Percentiles rank a stretch among this genome's conserved stretches.
Conservation (phyloP, 2,113 vertebrate species). For the Herpailurus yagouaroundi region DNA sequence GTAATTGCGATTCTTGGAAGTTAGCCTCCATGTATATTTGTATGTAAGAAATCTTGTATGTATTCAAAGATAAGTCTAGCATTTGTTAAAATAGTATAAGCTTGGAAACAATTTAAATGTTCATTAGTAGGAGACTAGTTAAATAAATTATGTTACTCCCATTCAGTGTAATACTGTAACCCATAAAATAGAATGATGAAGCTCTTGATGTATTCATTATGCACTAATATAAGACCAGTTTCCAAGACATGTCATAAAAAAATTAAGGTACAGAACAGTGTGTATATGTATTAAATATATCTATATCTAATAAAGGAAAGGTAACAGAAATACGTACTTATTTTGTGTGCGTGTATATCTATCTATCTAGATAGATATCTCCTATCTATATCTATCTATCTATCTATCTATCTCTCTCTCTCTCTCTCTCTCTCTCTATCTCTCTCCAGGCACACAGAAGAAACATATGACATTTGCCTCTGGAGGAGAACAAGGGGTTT, state of each 20-base stretch:
- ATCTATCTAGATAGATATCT: too few species aligned
- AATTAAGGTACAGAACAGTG: not conserved
- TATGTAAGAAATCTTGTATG: conserved; percentile 3
- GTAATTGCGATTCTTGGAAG: not conserved
- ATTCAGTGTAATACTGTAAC: not conserved
- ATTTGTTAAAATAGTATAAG: conserved; percentile 16
- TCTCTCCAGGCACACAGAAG: not conserved
- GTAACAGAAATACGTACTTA: not conserved
- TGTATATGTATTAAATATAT: not conserved
- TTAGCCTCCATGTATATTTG: conserved; percentile 27
- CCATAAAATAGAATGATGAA: conserved; percentile 13
- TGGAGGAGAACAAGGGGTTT: conserved; percentile 19
- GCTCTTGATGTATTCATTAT: not conserved
- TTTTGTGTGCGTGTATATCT: not conserved
- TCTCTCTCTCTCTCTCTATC: not conserved
- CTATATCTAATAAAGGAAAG: not conserved
- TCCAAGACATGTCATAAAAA: not conserved
- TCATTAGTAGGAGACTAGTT: not conserved
- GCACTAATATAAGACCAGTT: not conserved
- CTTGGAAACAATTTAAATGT: conserved; percentile 19
- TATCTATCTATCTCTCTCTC: not conserved
- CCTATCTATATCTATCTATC: too few species aligned
- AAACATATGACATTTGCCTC: not conserved
- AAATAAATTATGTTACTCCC: not conserved
- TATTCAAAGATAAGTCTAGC: not conserved